Base-by-base conservation (phyloP, 2,888 invertebrate species). In the Poecilus cupreus region DNA sequence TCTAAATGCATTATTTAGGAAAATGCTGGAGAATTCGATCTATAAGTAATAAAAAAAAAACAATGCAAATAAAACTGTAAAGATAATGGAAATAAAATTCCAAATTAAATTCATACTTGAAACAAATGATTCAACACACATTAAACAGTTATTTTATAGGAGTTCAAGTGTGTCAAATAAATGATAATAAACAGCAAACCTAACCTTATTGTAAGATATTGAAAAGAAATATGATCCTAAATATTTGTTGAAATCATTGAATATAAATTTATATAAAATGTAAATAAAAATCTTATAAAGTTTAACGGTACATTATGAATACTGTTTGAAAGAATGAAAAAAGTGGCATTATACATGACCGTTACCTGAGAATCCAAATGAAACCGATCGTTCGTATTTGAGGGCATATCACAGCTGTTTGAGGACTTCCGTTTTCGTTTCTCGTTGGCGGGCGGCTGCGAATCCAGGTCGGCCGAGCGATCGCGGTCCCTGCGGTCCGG, bases 331-430 rank as follows among this genome's bases (percentile, higher is more conserved):
- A 16, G 32, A 68, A 68, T 26, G 10, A 13, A 68, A 60, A 60
- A 60, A 60, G 26, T 60, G 24, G 26, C 43, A 43, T 43, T 4
- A 60, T 10, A 54, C 22, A 54, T 60, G 26, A 60, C 60, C 60
- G 74, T 87, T 88, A 93, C 93, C 92, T 93, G 93, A 90, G 93
- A 92, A 89, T 93, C 93, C 84, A 91, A 90, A 88, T 92, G 91
- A 90, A 91, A 93, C 89, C 93, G 91, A 88, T 93, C 93, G 87
- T 91, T 91, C 87, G 92, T 87, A 86, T 88, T 92, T 87, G 92
- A 91, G 88, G 91, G 91, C 88, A 91, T 91, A 90, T 93, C 93
- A 90, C 93, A 93, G 91, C 92, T 93, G 88, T 92, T 92, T 86
- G 93, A 92, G 87, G 90, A 90, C 91, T 93, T 91, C 90, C 93